Base-by-base conservation (phyloP, 2,888 invertebrate species). In the Parapristionchus giblindavisi region DNA sequence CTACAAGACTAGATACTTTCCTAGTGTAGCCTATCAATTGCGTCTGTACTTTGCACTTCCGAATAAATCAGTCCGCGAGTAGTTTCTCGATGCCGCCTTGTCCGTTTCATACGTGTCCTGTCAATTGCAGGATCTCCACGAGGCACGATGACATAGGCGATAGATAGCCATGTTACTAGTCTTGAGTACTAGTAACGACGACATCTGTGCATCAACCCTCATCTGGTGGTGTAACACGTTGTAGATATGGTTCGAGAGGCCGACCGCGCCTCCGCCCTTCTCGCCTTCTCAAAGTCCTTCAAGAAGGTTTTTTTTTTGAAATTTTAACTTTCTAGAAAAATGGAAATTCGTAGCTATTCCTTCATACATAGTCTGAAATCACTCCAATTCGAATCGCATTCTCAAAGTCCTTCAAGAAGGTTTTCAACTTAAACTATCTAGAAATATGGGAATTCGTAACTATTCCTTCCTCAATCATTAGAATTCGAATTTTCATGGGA, bases 201-300 rank as follows among this genome's bases (percentile, higher is more conserved):
- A 40, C 48, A 34, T 40, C 58, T 29, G 40, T 76, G 68, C 63
- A 32, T 24, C 72, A 72, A 40, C 63, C 52, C 61, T 34, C 38
- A 56, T 36, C 56, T 21, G 11, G 34, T 17, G 40, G 6, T 27
- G 61, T 36, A 36, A 5, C 61, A 11, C 38, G 63, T 29, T 0
- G 48, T 48, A 27, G 8, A 58, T 34, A 71, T 60, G 48, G 29
- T 40, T 43, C 56, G 56, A 60, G 77, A 60, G 61, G 75, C 70
- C 58, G 75, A 77, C 52, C 79, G 80, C 32, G 75, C 78, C 56
- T 72, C 79, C 24, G 85, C 84, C 6, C 78, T 87, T 8, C 75
- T 87, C 29, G 84, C 81, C 56, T 87, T 87, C 78, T 86, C 85
- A 38, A 85, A 84, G 75, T 81, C 81, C 17, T 87, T 87, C 80